Base-by-base conservation (phyloP, 1,140 invertebrate species). In the Calosoma granatense region DNA sequence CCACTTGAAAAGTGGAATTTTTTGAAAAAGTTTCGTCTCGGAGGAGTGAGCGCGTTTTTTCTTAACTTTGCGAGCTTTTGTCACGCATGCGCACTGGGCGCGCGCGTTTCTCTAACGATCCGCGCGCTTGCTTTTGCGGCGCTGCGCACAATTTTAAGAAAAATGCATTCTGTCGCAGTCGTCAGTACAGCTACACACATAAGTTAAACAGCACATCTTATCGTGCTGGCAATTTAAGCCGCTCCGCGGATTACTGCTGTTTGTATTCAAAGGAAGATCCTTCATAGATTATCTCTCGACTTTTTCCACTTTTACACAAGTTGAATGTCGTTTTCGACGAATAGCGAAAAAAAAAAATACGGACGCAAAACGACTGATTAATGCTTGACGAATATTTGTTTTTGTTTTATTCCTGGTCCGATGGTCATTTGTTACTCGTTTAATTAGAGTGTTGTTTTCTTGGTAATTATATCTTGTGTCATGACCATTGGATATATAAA, bases 91-190 rank as follows among this genome's bases (percentile, higher is more conserved):
- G 66, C 66, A 57, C 22, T 56, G 26, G 56, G 64, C 15, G 9
- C 3, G 9, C 3, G 41, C 63, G 57, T 66, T 67, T 63, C 61
- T 62, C 59, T 69, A 69, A 69, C 67, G 67, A 69, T 69, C 67
- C 60, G 66, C 66, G 67, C 67, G 65, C 56, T 59, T 60, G 60
- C 60, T 36, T 36, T 36, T n/a, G 59, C 58, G 62, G 62, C 60
- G 61, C 63, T 61, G 67, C 67, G 68, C 66, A 68, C 65, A 57
- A 64, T 65, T 65, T 67, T 54, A 67, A 67, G 68, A 70, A 70
- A 70, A 70, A 67, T 70, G 67, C 68, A 63, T 62, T 61, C 61
- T 65, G 65, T 67, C 65, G 65, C 67, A 69, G 61, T 57, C n/a
- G n/a, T n/a, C 61, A 58, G 65, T 66, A 67, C 65, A 65, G 65